These are phyloP conservation scores for Microtus montanus DNA, from an alignment of 2,113 vertebrate species.

Conservation along the genomic window DNA sequence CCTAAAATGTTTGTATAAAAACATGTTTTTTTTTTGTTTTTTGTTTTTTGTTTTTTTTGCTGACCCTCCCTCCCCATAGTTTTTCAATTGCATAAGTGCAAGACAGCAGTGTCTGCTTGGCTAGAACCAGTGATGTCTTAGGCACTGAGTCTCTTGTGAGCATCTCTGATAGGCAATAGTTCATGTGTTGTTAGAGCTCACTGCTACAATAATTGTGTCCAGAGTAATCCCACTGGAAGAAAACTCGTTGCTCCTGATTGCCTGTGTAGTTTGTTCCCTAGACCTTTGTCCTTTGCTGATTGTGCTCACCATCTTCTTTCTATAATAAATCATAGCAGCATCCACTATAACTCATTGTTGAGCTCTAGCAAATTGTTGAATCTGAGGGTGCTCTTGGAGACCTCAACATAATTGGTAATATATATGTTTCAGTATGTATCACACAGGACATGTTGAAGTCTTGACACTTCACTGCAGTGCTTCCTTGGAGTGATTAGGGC, in stretches of 20 bases:
- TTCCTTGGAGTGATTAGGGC: slow-evolving; percentile 18
- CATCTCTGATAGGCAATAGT: background rate
- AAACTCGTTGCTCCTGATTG: background rate
- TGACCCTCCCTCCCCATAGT: background rate
- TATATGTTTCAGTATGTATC: background rate
- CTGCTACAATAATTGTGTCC: background rate
- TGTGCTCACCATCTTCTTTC: background rate
- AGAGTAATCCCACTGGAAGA: background rate
- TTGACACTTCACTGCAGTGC: background rate
- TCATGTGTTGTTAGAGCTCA: background rate
- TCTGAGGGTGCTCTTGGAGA: background rate
- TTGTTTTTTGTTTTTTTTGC: background rate
- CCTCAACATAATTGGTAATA: background rate
- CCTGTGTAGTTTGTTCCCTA: background rate
- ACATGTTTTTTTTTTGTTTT: background rate
- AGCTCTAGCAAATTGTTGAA: background rate
- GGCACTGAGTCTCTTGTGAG: background rate
- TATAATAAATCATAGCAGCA: background rate
- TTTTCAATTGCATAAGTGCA: slow-evolving; percentile 10
- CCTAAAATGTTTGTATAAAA: background rate
- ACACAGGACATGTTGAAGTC: background rate
- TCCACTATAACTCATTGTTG: background rate
- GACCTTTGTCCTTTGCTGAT: background rate
- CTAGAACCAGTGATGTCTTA: background rate
- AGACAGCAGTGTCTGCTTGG: background rate